Percentiles rank a stretch among this genome's conserved stretches.
Conservation (phyloP, 2,113 vertebrate species). For the Candoia aspera region DNA sequence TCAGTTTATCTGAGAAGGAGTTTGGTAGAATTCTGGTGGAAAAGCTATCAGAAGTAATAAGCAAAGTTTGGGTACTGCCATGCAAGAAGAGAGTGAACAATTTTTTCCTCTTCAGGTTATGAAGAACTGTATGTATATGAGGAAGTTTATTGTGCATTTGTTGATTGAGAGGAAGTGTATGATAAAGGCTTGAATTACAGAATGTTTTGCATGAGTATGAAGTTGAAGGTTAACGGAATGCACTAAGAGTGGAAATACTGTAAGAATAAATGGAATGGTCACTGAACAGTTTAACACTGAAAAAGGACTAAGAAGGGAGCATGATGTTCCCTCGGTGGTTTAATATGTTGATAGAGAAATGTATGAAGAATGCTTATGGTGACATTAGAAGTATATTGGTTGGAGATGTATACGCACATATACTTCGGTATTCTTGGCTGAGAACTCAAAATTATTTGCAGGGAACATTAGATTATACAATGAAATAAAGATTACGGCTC, state of each 20-base stretch:
- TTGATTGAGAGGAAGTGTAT: neutral
- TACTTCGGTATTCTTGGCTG: neutral
- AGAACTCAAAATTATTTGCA: neutral
- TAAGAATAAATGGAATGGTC: neutral
- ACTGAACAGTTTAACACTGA: neutral
- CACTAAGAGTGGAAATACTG: neutral
- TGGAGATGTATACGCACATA: neutral
- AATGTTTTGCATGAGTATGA: neutral
- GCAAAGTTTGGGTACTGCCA: neutral
- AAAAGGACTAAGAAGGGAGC: neutral
- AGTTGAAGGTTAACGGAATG: neutral
- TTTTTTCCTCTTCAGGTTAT: neutral
- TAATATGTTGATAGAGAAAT: neutral
- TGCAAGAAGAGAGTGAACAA: neutral
- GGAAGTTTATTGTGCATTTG: neutral
- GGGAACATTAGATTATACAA: neutral
- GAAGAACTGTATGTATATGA: neutral
- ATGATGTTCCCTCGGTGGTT: neutral
- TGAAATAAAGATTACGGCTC: neutral
- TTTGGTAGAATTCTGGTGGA: neutral
- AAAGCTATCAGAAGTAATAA: neutral
- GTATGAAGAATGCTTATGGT: neutral
- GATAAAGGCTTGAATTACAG: neutral
- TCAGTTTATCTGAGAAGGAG: neutral
- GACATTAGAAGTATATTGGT: neutral